Percentiles rank a stretch among this genome's conserved stretches.
phyloP scores from a whole-genome alignment of 1,140 invertebrate genomes.

The Drosophila nannoptera region DNA sequence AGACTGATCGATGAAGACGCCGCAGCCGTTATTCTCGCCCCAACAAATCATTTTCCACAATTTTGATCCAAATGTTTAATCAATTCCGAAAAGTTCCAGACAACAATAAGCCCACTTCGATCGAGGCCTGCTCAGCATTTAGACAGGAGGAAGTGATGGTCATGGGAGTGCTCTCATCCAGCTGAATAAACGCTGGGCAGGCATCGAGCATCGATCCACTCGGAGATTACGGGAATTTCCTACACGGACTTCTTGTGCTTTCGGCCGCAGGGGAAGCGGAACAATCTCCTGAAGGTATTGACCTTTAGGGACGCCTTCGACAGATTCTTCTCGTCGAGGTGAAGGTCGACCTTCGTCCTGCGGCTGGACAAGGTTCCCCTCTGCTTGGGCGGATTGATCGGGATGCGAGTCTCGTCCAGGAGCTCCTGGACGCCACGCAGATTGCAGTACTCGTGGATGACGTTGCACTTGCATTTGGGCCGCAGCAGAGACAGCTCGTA shows the following conservation, averaged over 20 bases:
- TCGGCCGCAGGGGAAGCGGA: not conserved
- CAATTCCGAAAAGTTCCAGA: too few species aligned
- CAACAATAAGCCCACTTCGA: too few species aligned
- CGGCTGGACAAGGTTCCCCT: too few species aligned
- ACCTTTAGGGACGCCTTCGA: too few species aligned
- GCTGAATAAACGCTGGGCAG: not conserved
- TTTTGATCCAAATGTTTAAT: too few species aligned
- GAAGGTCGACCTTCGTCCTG: not conserved
- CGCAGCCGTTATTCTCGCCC: conserved; percentile 29
- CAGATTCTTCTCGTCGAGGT: too few species aligned
- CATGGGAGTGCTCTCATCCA: not conserved
- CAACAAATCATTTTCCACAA: conserved; percentile 45
- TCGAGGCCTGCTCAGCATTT: not conserved
- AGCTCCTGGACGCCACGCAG: conserved; percentile 16
- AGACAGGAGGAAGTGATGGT: not conserved
- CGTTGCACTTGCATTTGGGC: conserved; percentile 30
- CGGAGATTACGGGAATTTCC: not conserved
- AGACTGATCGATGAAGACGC: conserved; percentile 20
- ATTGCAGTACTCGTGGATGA: conserved; percentile 31
- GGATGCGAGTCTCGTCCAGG: not conserved
- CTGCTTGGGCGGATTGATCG: too few species aligned
- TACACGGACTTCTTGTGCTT: not conserved
- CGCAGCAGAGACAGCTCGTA: conserved; percentile 17
- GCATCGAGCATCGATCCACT: not conserved
- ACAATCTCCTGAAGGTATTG: conserved; percentile 1